A percentile compares a stretch with the other conserved stretches of the same genome.
phyloP scores from a whole-genome alignment of 2,888 invertebrate genomes.

The Gastracanthus pulcherrimus region DNA sequence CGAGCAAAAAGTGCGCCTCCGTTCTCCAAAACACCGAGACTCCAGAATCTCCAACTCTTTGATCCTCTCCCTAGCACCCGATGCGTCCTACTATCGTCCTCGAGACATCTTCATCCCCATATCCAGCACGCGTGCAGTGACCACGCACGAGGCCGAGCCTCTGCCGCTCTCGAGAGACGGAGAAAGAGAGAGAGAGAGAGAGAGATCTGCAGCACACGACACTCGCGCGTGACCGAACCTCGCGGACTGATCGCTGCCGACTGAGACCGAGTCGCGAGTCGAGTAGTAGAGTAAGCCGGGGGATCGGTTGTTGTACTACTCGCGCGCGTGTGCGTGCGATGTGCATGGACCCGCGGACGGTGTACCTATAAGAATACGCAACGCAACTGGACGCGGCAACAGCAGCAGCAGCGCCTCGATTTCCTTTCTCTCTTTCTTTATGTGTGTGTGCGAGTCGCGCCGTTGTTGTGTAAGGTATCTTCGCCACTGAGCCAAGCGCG shows the following conservation, averaged over 20 bases:
- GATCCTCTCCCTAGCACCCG: not conserved
- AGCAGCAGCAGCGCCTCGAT: constrained; percentile 10
- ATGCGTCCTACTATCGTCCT: not conserved
- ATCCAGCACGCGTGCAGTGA: not conserved
- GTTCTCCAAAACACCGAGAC: not conserved
- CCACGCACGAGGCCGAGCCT: not conserved
- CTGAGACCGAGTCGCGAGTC: constrained; percentile 31
- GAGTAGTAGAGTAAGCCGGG: not conserved
- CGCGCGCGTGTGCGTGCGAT: not conserved
- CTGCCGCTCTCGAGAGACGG: not conserved
- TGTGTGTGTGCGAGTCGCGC: not conserved
- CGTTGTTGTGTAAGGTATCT: not conserved
- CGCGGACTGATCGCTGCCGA: constrained; percentile 49
- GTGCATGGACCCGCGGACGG: constrained; percentile 2
- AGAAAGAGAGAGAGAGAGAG: too few relatives aligned
- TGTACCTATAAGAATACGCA: too few relatives aligned
- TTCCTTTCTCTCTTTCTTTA: constrained; percentile 28
- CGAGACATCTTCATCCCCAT: not conserved
- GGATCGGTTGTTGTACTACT: not conserved
- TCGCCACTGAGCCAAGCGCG: too few relatives aligned
- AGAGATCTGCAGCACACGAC: not conserved
- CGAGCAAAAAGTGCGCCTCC: not conserved
- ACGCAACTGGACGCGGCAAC: not conserved
- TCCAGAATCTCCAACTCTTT: not conserved
- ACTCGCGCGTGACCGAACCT: constrained; percentile 34